These are phyloP conservation scores for Phylloscopus trochilus DNA, from an alignment of 2,113 vertebrate genomes.

Conservation along the genomic window DNA sequence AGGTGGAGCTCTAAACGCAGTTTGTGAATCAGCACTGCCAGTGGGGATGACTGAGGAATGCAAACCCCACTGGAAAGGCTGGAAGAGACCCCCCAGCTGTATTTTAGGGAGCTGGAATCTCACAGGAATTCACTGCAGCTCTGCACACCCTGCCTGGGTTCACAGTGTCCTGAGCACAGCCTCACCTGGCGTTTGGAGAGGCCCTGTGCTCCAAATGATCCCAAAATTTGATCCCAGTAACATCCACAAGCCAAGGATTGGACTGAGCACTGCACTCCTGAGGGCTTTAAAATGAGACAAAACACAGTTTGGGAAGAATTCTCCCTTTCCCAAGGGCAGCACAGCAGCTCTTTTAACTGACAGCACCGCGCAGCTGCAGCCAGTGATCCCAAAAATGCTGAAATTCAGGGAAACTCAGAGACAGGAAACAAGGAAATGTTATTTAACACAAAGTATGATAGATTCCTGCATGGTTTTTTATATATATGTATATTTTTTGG, in stretches of 20 bases:
- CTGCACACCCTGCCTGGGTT: rapidly evolving
- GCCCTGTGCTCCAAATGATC: not conserved
- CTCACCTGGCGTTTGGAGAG: not conserved
- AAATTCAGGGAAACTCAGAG: not conserved
- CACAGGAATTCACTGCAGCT: not conserved
- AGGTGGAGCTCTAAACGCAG: not conserved
- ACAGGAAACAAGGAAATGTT: not conserved
- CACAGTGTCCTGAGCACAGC: rapidly evolving
- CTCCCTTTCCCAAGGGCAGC: not conserved
- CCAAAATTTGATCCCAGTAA: not conserved
- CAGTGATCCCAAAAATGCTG: not conserved
- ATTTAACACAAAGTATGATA: not conserved
- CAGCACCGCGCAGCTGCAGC: not conserved
- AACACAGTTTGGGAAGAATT: not conserved
- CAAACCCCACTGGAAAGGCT: not conserved
- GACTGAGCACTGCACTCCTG: not conserved
- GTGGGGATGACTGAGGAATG: not conserved
- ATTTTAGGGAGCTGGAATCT: not conserved
- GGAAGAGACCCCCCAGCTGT: not conserved
- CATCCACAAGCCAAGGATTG: not conserved
- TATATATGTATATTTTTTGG: rapidly evolving
- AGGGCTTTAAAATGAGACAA: not conserved
- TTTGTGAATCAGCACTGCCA: not conserved
- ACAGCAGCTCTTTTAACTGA: not conserved
- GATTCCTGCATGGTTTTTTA: not conserved